Conservation (phyloP, 1,140 invertebrate species). For the Solenopsis fugax region DNA sequence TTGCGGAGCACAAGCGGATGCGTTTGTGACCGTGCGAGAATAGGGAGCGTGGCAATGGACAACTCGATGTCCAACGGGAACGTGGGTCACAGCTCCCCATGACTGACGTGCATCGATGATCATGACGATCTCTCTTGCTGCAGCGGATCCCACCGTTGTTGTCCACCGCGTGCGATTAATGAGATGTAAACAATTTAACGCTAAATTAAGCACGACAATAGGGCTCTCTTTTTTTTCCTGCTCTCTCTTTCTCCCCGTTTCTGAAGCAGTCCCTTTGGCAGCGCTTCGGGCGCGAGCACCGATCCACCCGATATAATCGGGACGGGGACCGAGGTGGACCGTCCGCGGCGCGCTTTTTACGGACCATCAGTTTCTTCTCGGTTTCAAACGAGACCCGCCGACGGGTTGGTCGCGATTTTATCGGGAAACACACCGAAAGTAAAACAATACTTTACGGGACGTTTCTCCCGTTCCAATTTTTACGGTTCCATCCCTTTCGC, state of each 20-base stretch:
- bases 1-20: conserved; percentile 1
- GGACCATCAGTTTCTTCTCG: conserved; percentile 73
- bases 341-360: conserved; percentile 63
- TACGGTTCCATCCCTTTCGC: conserved; percentile 23
- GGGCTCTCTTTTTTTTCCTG: conserved; percentile 42
- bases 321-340: conserved; percentile 37
- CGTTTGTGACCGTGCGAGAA: conserved; percentile 6
- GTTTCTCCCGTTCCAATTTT: conserved; percentile 14
- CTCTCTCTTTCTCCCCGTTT: not conserved
- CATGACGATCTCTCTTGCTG: conserved; percentile 76
- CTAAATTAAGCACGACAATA: conserved; percentile 87
- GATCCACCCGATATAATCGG: conserved; percentile 66
- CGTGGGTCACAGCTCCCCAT: conserved; percentile 70
- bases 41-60: conserved; percentile 36
- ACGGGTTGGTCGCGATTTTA: conserved; percentile 60
- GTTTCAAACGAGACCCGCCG: conserved; percentile 65
- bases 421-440: conserved; percentile 63
- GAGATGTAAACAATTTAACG: conserved; percentile 87
- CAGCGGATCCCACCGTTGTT: conserved; percentile 75
- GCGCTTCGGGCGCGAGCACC: conserved; percentile 50
- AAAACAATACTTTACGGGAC: conserved; percentile 55
- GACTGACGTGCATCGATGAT: conserved; percentile 85
- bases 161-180: conserved; percentile 83
- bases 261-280: conserved; percentile 34
- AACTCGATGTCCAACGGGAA: not conserved